Evolutionary conservation across 2,797 vertebrate genomes (phyloP).

Genomic region (Syngnathus acus): DNA sequence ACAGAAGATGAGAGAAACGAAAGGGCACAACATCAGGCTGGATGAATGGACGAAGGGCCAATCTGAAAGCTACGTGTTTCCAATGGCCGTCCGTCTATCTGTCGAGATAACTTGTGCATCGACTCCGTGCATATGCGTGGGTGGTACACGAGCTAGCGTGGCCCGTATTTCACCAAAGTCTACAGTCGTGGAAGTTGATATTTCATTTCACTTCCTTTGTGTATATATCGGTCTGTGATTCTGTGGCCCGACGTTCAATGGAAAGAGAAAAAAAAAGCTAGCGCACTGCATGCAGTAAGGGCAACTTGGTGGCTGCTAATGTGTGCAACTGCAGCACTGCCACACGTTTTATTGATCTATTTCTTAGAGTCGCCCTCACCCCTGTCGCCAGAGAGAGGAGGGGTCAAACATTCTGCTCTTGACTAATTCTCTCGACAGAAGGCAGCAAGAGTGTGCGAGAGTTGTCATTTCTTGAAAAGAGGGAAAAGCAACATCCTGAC

Average conservation of each 20-base stretch:
- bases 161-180: constrained; percentile 62
- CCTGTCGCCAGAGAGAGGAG: constrained; percentile 35
- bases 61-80: constrained; percentile 20
- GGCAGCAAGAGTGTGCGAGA: constrained; percentile 55
- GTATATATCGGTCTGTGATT: constrained; percentile 31
- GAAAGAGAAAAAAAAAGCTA: constrained; percentile 64
- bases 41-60: constrained; percentile 36
- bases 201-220: constrained; percentile 65
- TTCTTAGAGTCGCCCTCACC: constrained; percentile 25
- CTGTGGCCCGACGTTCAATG: constrained; percentile 59
- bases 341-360: constrained; percentile 37
- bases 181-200: constrained; percentile 50
- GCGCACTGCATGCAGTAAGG: constrained; percentile 48
- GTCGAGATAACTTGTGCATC: constrained; percentile 13
- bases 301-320: constrained; percentile 59
- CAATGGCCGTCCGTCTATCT: too few relatives aligned
- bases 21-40: constrained; percentile 61
- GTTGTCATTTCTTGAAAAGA: constrained; percentile 46
- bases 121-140: constrained; percentile 39
- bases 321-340: constrained; percentile 17
- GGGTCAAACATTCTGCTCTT: constrained; percentile 46
- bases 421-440: constrained; percentile 69
- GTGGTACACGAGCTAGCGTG: constrained; percentile 42
- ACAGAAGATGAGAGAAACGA: constrained; percentile 64
- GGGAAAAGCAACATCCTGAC: constrained; percentile 49